Base-by-base conservation (phyloP, 2,797 vertebrate genomes). In the Cryptoprocta ferox region DNA sequence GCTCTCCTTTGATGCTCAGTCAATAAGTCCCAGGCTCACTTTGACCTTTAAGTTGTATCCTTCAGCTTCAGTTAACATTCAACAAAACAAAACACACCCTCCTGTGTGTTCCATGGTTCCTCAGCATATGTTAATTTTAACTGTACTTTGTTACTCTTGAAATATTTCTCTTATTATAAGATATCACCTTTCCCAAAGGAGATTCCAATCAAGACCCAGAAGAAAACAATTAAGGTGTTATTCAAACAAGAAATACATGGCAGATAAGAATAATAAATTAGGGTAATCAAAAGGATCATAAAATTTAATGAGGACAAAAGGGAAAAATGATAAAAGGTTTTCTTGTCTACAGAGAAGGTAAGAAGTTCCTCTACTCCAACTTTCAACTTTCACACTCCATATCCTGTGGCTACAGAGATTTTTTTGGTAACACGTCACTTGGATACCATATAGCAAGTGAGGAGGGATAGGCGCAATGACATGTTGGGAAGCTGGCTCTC, bases 211-310 rank as follows among this genome's bases (percentile, higher is more conserved):
- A 94, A 95, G 81, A 95, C 42, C 81, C 6, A 96, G 66, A 79
- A 45, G 45, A 83, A 97, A 95, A 96, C 50, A 96, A 95, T 94
- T 94, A 83, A 35, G 39, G 1, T 37, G 5, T 93, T 79, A 96
- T 93, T 94, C 78, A 97, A 89, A 97, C 56, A 97, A 96, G 89
- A 97, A 96, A 86, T 87, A 79, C 73, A 59, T 26, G 37, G 16
- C 11, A 50, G 89, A 70, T 91, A 85, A 84, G 76, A 95, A 83
- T 80, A 85, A 96, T 86, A 96, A 97, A 96, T 88, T 92, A 94
- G 93, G 45, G 2, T 93, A 73, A 97, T 95, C 89, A 91, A 91
- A 96, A 82, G 56, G 95, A 61, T 91, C 73, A 81, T 92, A 95
- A 95, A 87, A 96, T 86, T 85, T 95, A 93, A 97, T 71, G 78